Conservation (phyloP, 2,888 invertebrate genomes). For the Vesta saturnalis region DNA sequence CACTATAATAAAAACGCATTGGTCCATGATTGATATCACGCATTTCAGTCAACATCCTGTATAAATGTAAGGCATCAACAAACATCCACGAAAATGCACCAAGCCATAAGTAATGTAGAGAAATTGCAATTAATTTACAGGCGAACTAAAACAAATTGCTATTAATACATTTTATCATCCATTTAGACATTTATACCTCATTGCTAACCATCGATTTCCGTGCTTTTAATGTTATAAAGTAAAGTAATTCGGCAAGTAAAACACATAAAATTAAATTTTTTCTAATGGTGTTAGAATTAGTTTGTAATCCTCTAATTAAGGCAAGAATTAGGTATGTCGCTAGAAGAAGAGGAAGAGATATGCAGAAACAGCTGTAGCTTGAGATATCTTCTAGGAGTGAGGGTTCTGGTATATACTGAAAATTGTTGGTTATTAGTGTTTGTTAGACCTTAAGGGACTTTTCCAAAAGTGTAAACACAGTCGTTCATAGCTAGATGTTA, state of each 20-base stretch:
- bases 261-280: conserved; percentile 93
- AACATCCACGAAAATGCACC: conserved; percentile 91
- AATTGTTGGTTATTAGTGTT: conserved; percentile 25
- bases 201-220: conserved; percentile 81
- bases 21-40: conserved; percentile 96
- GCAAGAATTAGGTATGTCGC: conserved; percentile 83
- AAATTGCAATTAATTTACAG: conserved; percentile 90
- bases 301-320: conserved; percentile 81
- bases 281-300: conserved; percentile 93
- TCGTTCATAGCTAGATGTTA: background rate
- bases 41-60: conserved; percentile 94
- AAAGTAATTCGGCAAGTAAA: conserved; percentile 85
- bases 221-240: conserved; percentile 87
- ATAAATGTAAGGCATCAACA: conserved; percentile 91
- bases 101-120: conserved; percentile 93
- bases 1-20: conserved; percentile 90
- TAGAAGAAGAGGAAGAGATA: conserved; percentile 83
- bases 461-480: too few relatives aligned
- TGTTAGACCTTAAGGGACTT: too few relatives aligned
- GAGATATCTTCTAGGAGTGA: conserved; percentile 86
- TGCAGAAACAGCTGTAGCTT: conserved; percentile 88
- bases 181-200: conserved; percentile 73
- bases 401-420: conserved; percentile 84
- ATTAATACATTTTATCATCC: background rate
- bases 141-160: conserved; percentile 67